Percentiles rank a stretch among this genome's conserved stretches.
phyloP scores from a whole-genome alignment of 1,140 invertebrate genomes.

The Thaumatotibia leucotreta region DNA sequence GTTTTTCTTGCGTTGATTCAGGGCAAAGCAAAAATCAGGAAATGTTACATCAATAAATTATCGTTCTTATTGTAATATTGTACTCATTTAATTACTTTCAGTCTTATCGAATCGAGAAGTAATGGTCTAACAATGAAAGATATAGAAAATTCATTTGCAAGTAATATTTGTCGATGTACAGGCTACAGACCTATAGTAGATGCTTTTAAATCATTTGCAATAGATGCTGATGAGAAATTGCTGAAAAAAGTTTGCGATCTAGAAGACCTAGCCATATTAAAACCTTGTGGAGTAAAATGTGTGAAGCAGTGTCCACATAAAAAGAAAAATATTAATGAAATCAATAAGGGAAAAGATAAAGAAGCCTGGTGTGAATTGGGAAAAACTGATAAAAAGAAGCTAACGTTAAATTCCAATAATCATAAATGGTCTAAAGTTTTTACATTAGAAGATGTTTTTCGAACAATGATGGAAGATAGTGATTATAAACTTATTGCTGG shows the following conservation, averaged over 20 bases:
- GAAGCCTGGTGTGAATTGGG: conserved; percentile 37
- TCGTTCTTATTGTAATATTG: too few species aligned
- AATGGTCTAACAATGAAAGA: conserved; percentile 78
- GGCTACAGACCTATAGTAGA: conserved; percentile 91
- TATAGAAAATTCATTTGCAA: conserved; percentile 85
- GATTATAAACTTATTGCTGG: conserved; percentile 54
- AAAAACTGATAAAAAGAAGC: conserved; percentile 28
- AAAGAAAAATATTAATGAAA: conserved; percentile 15
- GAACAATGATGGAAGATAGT: conserved; percentile 32
- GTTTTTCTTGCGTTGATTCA: too few species aligned
- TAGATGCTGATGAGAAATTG: conserved; percentile 76
- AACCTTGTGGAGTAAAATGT: conserved; percentile 38
- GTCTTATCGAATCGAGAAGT: conserved; percentile 50
- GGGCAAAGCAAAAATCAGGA: too few species aligned
- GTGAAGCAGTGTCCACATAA: conserved; percentile 27
- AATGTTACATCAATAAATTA: too few species aligned
- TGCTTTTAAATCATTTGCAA: conserved; percentile 86
- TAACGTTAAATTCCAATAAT: conserved; percentile 29
- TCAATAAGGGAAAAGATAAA: conserved; percentile 14
- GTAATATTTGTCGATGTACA: conserved; percentile 92
- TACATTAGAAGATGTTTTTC: conserved; percentile 55
- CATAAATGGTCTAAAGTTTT: conserved; percentile 77
- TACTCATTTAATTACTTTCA: too few species aligned
- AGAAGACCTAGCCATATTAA: conserved; percentile 69
- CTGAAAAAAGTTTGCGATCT: conserved; percentile 76